A percentile compares a stretch with the other conserved stretches of the same genome.
Evolutionary conservation across 2,797 vertebrate genomes (phyloP).

Genomic region (Pseudochromis fuscus): DNA sequence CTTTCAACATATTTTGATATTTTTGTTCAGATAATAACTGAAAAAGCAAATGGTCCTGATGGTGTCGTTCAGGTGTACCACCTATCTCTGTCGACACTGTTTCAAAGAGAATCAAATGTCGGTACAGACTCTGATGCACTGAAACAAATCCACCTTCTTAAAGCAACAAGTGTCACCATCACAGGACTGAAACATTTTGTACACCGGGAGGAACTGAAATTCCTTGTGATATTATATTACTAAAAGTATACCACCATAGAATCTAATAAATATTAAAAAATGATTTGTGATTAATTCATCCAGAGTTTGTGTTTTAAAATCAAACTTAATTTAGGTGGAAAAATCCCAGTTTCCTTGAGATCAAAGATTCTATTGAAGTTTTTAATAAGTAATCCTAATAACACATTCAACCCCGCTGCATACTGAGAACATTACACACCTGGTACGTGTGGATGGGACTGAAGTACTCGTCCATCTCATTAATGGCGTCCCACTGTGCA

Average conservation of each 20-base stretch:
- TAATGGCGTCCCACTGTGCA: constrained; percentile 96
- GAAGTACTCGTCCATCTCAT: constrained; percentile 98
- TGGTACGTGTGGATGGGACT: constrained; percentile 98
- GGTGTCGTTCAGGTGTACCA: too few relatives aligned
- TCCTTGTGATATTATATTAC: neutral
- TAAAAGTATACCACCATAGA: neutral
- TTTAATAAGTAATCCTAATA: constrained; percentile 22
- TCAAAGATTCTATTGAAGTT: constrained; percentile 21
- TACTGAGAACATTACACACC: constrained; percentile 89
- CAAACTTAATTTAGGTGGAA: neutral
- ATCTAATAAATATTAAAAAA: neutral
- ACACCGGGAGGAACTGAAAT: neutral
- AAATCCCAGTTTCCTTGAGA: neutral
- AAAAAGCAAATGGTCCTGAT: too few relatives aligned
- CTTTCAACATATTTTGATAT: too few relatives aligned
- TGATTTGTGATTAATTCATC: neutral
- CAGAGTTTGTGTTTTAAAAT: neutral
- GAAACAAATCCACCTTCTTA: too few relatives aligned
- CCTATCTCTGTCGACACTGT: too few relatives aligned
- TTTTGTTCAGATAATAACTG: too few relatives aligned
- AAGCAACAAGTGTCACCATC: too few relatives aligned
- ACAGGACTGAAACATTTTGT: too few relatives aligned
- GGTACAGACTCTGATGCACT: too few relatives aligned
- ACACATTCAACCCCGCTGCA: neutral
- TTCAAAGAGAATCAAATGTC: too few relatives aligned